Base-by-base conservation (phyloP, 1,140 invertebrate genomes). In the Littorina saxatilis region DNA sequence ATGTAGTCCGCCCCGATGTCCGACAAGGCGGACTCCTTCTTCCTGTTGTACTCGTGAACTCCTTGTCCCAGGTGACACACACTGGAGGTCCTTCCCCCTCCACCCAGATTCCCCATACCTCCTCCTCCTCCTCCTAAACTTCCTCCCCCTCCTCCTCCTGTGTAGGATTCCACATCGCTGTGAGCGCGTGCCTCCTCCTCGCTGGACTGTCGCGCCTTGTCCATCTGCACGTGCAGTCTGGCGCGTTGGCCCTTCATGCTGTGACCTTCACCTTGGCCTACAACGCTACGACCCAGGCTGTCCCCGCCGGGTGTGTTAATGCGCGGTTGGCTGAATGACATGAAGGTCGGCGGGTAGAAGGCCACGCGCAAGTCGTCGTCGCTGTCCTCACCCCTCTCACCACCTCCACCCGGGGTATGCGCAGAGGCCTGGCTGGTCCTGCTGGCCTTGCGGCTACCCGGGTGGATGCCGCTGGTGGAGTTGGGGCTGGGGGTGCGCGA, bases 1-100 rank as follows among this genome's bases (percentile, higher is more conserved):
- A 99, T 94, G 47, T 97, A 98, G 93, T 99, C 98, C n/a, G 97
- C 97, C 1, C 98, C 98, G 88, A 99, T 99, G 88, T 97, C 97
- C 27, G 89, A 90, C 55, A 92, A 82, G 11, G 86, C 83, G 40
- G 82, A 85, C 55, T 87, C 86, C 50, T 87, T 87, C 86, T 73
- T 87, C 63, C 73, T 63, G 84, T 85, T 76, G 47, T 52, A 76
- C 82, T 84, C 82, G 43, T 72, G 39, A 13, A 35, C 32, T 17
- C 32, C 9, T 17, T 9, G 9, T 11, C 70, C 70, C n/a, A 73
- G 43, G 43, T 73, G 70, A 23, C 39, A 50, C 20, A 29, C 70
- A 43, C 70, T 73, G 70, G 70, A n/a, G 11, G 58, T 61, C 2
- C 52, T 17, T 13, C 13, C 58, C 50, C 72, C 72, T 1, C 72